Evolutionary conservation across 1,140 invertebrate genomes (phyloP), one percentile per base, ranked within the genome.

Genomic region (Delia radicum): DNA sequence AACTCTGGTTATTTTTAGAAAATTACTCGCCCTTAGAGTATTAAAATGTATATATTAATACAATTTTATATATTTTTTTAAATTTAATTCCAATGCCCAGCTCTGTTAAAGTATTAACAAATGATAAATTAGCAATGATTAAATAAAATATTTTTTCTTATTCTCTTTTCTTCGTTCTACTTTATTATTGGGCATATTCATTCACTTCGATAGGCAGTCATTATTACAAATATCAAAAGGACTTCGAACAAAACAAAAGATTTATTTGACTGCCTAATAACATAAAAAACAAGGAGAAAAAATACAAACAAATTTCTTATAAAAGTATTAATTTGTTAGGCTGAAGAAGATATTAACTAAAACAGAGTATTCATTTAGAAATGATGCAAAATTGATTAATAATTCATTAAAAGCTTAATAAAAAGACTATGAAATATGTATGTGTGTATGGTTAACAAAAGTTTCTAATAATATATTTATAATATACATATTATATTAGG

Each of bases 41-140:
- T n/a, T n/a, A n/a, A n/a, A n/a, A n/a, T n/a, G n/a, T n/a, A n/a
- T n/a, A n/a, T n/a, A n/a, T n/a, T n/a, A n/a, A n/a, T n/a, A n/a
- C n/a, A n/a, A n/a, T n/a, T n/a, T n/a, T n/a, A n/a, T n/a, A n/a
- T n/a, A n/a, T n/a, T n/a, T n/a, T n/a, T n/a, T n/a, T n/a, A n/a
- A n/a, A n/a, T n/a, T n/a, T n/a, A n/a, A n/a, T n/a, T n/a, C n/a
- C n/a, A n/a, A n/a, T n/a, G n/a, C n/a, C n/a, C n/a, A n/a, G n/a
- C n/a, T n/a, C n/a, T n/a, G n/a, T n/a, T n/a, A n/a, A 67, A 21
- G 65, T 69, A 69, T 69, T 69, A 37, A 69, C 29, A 69, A 69
- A 69, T 69, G 65, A 69, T 69, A 69, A 69, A 69, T 69, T 69
- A 69, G 65, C 29, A 69, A 69, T 69, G 65, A 69, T 69, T 69